Evolutionary conservation across 2,888 invertebrate species (phyloP), one percentile per base, ranked within the genome.

Genomic region (Gortyna flavago): DNA sequence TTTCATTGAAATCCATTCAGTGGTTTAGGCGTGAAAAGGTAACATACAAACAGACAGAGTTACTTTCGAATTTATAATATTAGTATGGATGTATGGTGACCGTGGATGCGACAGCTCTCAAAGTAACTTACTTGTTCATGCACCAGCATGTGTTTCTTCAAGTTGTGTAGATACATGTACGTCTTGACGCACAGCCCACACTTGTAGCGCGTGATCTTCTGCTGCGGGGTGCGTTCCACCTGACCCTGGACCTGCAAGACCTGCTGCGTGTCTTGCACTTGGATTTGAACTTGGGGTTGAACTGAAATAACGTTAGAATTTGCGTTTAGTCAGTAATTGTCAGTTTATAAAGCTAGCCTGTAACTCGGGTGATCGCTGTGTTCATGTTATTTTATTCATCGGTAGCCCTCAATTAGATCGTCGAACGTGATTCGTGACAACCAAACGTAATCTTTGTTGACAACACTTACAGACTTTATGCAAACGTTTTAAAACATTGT

Each of bases 61-160:
- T n/a, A n/a, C n/a, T n/a, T n/a, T n/a, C n/a, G n/a, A n/a, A n/a
- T n/a, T n/a, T n/a, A n/a, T n/a, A n/a, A n/a, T n/a, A n/a, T n/a
- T n/a, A n/a, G n/a, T n/a, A n/a, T n/a, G n/a, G n/a, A n/a, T 54
- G 25, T 25, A n/a, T 54, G 9, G 9, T 0, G 25, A 51, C 51
- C 8, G 51, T 9, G 21, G 21, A 21, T 8, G 7, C 21, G 8
- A 51, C 21, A 11, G 25, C 54, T n/a, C 9, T 54, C 25, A n/a
- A 54, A 25, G 54, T 25, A 54, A 61, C 73, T 41, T 5, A 79
- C 79, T 89, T 94, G 94, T 35, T 95, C 90, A 77, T 97, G 97
- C 2, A 94, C 93, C 62, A 94, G 81, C 95, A 97, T 95, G 81
- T 97, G 97, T 81, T 97, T 97, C 93, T 95, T 96, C 77, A 97